Evolutionary conservation across 2,888 invertebrate species (phyloP), one percentile per base, ranked within the genome.

Genomic region (Serrognathus titanus): DNA sequence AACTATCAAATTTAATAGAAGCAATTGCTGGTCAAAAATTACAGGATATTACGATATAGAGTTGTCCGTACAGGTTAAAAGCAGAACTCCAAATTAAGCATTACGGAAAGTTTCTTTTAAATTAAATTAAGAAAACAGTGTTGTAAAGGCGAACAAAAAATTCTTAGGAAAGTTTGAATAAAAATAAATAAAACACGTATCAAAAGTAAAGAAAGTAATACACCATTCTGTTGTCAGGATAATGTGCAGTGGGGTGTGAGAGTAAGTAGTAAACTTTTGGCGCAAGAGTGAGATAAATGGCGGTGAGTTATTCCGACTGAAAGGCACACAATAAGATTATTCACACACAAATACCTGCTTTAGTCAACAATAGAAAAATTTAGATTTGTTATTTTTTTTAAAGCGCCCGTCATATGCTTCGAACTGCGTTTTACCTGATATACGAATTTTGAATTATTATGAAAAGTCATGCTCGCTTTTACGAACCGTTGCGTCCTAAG

Each of bases 271-370:
- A 57, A 53, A 64, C 60, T 58, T 57, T 51, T 47, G 55, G 60
- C 60, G 66, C 63, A 59, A 63, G 68, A 69, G 71, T 61, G 66
- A 67, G 68, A 71, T 66, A 69, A 69, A 66, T 63, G 55, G 57
- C 58, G 60, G 56, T 53, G 62, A 66, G 67, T 69, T 69, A 69
- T 69, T 70, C 69, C 68, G 59, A 62, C 64, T 63, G 69, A 70
- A 67, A 66, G 61, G 62, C 63, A 51, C 62, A 71, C 67, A 69
- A 71, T 69, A 59, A 66, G 66, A 70, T 72, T 72, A 70, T 70
- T 70, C 68, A 72, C 70, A 69, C 69, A 72, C 69, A 71, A 71
- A 72, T 73, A 72, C 72, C 72, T 72, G 68, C 68, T 63, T 61
- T 60, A 60, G 62, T 65, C 69, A 67, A 70, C 71, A 70, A 71